These are phyloP conservation scores for Cephus pulcher DNA, from an alignment of 2,888 invertebrate species.

Conservation along the genomic window DNA sequence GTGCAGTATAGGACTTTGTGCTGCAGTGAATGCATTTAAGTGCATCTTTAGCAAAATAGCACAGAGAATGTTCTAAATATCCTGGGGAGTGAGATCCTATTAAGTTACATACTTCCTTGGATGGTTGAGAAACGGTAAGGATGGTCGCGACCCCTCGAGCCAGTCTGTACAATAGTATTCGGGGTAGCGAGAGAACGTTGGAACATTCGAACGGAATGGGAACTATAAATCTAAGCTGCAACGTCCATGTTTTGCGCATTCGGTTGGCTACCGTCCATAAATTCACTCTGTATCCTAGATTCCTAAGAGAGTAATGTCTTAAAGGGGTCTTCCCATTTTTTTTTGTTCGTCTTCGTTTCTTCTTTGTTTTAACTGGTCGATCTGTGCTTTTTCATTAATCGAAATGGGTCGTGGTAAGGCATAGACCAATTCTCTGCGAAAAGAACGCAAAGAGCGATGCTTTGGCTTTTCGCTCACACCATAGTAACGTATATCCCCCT, in stretches of 20 bases:
- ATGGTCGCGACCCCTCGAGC: too few relatives aligned
- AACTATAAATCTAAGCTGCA: conserved; percentile 55
- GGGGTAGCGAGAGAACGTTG: not conserved
- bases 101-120: not conserved
- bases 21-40: too few relatives aligned
- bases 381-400: too few relatives aligned
- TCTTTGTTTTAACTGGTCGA: not conserved
- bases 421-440: too few relatives aligned
- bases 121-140: not conserved
- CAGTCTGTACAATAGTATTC: not conserved
- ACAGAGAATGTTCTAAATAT: too few relatives aligned
- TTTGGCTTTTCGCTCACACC: too few relatives aligned
- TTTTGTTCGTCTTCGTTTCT: not conserved
- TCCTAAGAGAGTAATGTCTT: conserved; percentile 29
- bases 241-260: conserved; percentile 58
- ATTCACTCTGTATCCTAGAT: conserved; percentile 39
- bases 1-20: too few relatives aligned
- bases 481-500: too few relatives aligned
- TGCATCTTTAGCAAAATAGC: too few relatives aligned
- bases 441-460: too few relatives aligned
- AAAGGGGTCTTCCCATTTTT: conserved; percentile 7
- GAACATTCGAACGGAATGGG: conserved; percentile 37
- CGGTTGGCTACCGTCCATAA: conserved; percentile 55
- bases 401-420: too few relatives aligned
- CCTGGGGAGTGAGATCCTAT: not conserved